Conservation (phyloP, 1,140 invertebrate genomes). For the Neotoxoptera formosana region DNA sequence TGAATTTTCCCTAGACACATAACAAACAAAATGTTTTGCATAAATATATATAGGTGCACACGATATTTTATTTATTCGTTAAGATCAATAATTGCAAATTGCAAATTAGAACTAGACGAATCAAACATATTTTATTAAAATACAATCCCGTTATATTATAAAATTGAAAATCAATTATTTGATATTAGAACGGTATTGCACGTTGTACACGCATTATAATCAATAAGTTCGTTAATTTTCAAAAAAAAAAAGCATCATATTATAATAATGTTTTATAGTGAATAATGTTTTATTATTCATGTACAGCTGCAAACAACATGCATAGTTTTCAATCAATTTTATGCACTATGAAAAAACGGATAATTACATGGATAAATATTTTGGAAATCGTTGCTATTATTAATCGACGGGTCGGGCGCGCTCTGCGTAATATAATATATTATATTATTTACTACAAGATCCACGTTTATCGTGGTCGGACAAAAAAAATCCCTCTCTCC, state of each 20-base stretch:
- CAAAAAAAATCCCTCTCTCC: not conserved
- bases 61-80: not conserved
- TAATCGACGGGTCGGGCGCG: not conserved
- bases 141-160: not conserved
- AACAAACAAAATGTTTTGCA: not conserved
- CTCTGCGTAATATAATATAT: not conserved
- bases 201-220: not conserved
- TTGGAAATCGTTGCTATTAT: not conserved
- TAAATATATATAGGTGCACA: not conserved
- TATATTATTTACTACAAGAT: not conserved
- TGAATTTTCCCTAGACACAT: slow-evolving; percentile 12
- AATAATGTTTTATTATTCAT: not conserved
- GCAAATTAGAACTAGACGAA: not conserved
- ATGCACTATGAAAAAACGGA: not conserved
- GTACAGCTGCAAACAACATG: not conserved
- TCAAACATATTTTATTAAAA: not conserved
- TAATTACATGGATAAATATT: not conserved
- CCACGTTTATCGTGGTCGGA: not conserved
- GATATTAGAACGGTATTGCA: not conserved
- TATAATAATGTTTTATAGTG: not conserved
- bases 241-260: not conserved
- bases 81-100: not conserved
- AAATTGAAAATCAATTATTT: not conserved
- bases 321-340: not conserved
- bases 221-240: not conserved